Evolutionary conservation across 1,140 invertebrate species (phyloP).

Genomic region (Eulimnadia texana): DNA sequence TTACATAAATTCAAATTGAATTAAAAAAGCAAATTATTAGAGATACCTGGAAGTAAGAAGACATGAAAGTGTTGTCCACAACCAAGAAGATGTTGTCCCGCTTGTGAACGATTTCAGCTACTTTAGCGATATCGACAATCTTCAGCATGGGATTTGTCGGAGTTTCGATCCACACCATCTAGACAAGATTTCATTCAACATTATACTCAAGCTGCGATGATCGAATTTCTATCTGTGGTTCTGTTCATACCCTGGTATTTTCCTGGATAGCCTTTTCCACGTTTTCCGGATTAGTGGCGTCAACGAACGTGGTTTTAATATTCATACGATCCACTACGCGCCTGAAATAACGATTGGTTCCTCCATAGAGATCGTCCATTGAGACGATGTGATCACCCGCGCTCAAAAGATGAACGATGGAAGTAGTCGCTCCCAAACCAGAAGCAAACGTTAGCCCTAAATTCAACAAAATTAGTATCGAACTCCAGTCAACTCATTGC

Average conservation of each 20-base stretch:
- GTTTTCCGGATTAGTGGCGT: conserved; percentile 52
- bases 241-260: conserved; percentile 61
- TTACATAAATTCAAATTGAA: conserved; percentile 2
- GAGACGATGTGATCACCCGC: conserved; percentile 80
- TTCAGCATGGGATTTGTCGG: conserved; percentile 95
- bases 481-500: background rate
- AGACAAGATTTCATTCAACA: conserved; percentile 24
- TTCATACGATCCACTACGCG: conserved; percentile 47
- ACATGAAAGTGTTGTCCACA: conserved; percentile 95
- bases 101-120: conserved; percentile 45
- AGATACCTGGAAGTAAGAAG: conserved; percentile 77
- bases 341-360: conserved; percentile 52
- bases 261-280: conserved; percentile 53
- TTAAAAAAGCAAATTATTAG: background rate
- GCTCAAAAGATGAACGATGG: conserved; percentile 55
- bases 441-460: conserved; percentile 64
- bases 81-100: conserved; percentile 60
- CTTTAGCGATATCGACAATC: conserved; percentile 69
- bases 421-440: conserved; percentile 71
- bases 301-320: conserved; percentile 63
- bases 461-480: background rate
- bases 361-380: conserved; percentile 91
- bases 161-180: conserved; percentile 93
- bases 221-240: background rate
- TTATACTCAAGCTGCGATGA: background rate